These are phyloP conservation scores for Oxystoma pomonae DNA, from an alignment of 2,888 invertebrate species.

Conservation along the genomic window DNA sequence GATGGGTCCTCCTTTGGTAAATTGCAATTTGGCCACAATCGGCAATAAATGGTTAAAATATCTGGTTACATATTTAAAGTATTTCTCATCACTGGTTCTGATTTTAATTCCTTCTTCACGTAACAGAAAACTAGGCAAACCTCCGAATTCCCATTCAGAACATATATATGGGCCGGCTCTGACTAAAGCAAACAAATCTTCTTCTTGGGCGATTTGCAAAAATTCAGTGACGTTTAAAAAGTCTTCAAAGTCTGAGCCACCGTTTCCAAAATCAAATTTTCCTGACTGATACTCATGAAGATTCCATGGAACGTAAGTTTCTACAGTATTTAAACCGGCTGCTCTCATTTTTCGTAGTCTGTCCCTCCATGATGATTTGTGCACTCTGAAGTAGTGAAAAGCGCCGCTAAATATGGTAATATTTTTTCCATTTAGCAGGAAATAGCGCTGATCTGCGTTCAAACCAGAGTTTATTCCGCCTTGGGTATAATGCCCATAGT, in stretches of 20 bases:
- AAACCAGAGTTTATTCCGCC: slow-evolving; percentile 40
- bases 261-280: slow-evolving; percentile 51
- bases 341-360: slow-evolving; percentile 71
- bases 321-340: slow-evolving; percentile 81
- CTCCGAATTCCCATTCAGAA: slow-evolving; percentile 74
- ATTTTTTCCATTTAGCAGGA: slow-evolving; percentile 46
- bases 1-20: slow-evolving; percentile 76
- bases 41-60: slow-evolving; percentile 52
- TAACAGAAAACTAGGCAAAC: slow-evolving; percentile 39
- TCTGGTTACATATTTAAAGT: slow-evolving; percentile 45
- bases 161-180: slow-evolving; percentile 91
- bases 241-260: slow-evolving; percentile 45
- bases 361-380: slow-evolving; percentile 74
- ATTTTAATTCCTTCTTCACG: slow-evolving; percentile 47
- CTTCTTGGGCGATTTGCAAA: slow-evolving; percentile 67
- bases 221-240: slow-evolving; percentile 62
- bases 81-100: slow-evolving; percentile 35
- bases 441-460: slow-evolving; percentile 37
- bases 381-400: slow-evolving; percentile 83
- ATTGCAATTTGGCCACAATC: slow-evolving; percentile 50
- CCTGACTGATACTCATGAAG: slow-evolving; percentile 68
- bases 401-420: slow-evolving; percentile 52
- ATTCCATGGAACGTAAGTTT: slow-evolving; percentile 86
- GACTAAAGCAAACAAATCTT: slow-evolving; percentile 73
- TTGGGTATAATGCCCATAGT: slow-evolving; percentile 47